These are phyloP conservation scores for Scomber colias DNA, from an alignment of 2,113 vertebrate genomes.

Conservation along the genomic window DNA sequence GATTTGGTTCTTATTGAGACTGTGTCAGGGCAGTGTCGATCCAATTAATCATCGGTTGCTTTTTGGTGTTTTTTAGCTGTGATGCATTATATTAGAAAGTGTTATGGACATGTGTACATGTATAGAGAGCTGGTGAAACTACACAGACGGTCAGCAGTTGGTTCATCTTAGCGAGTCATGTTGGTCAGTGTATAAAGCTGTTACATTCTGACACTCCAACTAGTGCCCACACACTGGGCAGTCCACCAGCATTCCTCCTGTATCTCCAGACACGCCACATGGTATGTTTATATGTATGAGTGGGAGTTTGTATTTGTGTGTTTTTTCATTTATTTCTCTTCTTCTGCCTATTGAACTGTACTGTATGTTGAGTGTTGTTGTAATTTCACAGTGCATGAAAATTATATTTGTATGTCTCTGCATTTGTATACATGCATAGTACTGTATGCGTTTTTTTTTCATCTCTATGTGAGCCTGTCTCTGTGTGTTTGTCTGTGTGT, in stretches of 20 bases:
- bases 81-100: neutral
- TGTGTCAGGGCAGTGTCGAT: conserved; percentile 12
- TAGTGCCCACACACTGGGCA: conserved; percentile 58
- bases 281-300: conserved; percentile 24
- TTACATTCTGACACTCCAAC: conserved; percentile 52
- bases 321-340: conserved; percentile 29
- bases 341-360: neutral
- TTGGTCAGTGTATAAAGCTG: conserved; percentile 71
- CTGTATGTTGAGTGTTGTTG: neutral
- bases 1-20: conserved; percentile 27
- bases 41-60: neutral
- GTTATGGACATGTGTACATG: neutral
- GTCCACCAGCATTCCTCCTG: conserved; percentile 30
- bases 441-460: neutral
- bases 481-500: conserved; percentile 38
- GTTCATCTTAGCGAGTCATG: conserved; percentile 55
- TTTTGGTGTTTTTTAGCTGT: conserved; percentile 11
- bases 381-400: conserved; percentile 14
- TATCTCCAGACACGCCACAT: conserved; percentile 39
- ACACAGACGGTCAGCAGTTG: conserved; percentile 66
- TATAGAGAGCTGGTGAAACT: conserved; percentile 20
- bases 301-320: conserved; percentile 6
- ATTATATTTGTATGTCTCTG: neutral
- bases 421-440: conserved; percentile 10
- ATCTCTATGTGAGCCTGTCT: conserved; percentile 20